These are phyloP conservation scores for Seriola dumerili DNA, from an alignment of 2,113 vertebrate genomes.

Conservation along the genomic window DNA sequence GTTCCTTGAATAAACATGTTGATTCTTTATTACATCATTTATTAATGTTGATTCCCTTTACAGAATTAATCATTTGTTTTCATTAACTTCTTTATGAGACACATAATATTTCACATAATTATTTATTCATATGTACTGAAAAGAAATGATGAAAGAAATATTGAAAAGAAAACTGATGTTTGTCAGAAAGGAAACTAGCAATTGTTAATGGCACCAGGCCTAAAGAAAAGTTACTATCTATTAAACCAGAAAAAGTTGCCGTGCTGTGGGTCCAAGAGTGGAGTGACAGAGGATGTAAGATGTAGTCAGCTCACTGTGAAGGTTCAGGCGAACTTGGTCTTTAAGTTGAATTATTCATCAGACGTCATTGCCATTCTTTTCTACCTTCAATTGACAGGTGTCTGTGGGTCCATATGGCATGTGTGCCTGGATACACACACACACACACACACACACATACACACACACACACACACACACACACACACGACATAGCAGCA, in stretches of 20 bases:
- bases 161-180: neutral
- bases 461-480: too few species aligned
- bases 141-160: neutral
- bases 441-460: too few species aligned
- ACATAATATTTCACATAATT: neutral
- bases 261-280: neutral
- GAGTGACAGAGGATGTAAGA: conserved; percentile 22
- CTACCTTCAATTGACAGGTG: conserved; percentile 73
- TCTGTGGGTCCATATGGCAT: conserved; percentile 71
- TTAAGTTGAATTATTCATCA: conserved; percentile 78
- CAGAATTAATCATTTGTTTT: neutral
- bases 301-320: conserved; percentile 39
- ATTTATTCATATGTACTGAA: neutral
- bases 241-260: neutral
- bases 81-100: neutral
- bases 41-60: neutral
- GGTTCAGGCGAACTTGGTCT: conserved; percentile 57
- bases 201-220: neutral
- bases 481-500: too few species aligned
- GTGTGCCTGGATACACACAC: conserved; percentile 33
- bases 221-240: neutral
- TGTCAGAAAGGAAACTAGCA: neutral
- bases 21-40: neutral
- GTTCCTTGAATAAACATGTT: conserved; percentile 2
- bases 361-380: conserved; percentile 60